Conservation (phyloP, 2,113 vertebrate species). For the Tauraco erythrolophus region DNA sequence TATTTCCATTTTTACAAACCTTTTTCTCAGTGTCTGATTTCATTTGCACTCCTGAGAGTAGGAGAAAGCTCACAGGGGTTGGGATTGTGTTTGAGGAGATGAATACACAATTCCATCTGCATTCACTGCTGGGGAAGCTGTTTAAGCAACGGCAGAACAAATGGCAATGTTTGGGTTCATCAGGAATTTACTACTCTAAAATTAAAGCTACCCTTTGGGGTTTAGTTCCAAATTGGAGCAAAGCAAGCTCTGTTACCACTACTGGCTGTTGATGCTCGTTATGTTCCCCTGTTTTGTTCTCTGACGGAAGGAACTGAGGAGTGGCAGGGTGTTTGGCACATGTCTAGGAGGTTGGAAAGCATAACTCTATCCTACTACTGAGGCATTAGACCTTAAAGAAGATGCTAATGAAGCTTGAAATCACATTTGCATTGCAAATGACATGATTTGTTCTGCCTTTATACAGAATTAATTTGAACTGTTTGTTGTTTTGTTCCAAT, state of each 20-base stretch:
- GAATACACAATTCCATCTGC: background rate
- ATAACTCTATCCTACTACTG: background rate
- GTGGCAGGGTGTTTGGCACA: background rate
- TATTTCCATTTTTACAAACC: background rate
- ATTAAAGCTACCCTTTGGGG: background rate
- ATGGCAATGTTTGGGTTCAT: background rate
- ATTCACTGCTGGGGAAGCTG: background rate
- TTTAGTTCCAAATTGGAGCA: background rate
- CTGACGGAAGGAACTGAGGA: background rate
- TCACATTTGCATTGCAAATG: constrained; percentile 70
- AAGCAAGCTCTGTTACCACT: background rate
- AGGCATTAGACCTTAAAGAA: constrained; percentile 34
- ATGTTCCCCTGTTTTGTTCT: background rate
- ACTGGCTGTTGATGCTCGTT: background rate
- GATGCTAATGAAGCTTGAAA: constrained; percentile 48
- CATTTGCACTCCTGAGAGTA: background rate
- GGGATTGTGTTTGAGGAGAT: background rate
- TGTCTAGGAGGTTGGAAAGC: background rate
- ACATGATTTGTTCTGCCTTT: constrained; percentile 60
- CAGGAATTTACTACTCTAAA: background rate
- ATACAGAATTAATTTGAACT: constrained; percentile 47
- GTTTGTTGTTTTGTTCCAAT: constrained; percentile 56
- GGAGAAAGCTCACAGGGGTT: background rate
- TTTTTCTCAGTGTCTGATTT: background rate
- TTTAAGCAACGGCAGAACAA: background rate